Evolutionary conservation across 2,888 invertebrate species (phyloP).

Genomic region (Strigamia transsilvanica): DNA sequence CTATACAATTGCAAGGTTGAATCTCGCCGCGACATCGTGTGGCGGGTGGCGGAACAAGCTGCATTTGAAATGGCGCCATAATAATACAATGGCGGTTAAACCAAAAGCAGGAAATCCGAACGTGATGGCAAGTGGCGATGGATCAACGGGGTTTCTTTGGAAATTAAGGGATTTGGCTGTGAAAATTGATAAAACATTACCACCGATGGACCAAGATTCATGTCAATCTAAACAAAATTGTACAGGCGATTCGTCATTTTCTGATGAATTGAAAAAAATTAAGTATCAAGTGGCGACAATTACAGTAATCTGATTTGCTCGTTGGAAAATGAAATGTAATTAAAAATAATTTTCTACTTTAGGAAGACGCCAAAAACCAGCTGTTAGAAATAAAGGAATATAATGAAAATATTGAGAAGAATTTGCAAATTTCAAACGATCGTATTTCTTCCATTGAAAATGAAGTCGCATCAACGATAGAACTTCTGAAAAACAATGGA

Average conservation of each 20-base stretch:
- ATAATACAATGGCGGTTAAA: background rate
- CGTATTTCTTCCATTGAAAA: background rate
- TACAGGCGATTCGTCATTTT: background rate
- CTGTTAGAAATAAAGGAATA: background rate
- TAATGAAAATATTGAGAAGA: background rate
- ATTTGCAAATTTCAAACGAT: background rate
- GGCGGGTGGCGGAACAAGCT: background rate
- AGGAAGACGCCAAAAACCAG: background rate
- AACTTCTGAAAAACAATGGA: background rate
- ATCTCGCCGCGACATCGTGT: background rate
- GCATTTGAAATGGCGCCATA: background rate
- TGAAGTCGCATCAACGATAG: background rate
- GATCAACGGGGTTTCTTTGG: background rate
- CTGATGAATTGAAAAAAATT: background rate
- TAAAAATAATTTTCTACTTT: background rate
- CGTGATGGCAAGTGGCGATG: background rate
- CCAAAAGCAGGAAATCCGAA: background rate
- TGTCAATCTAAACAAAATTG: background rate
- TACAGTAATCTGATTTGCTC: background rate
- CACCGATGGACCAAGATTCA: background rate
- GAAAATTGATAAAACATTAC: background rate
- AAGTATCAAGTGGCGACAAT: background rate
- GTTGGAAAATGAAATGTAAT: background rate
- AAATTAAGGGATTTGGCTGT: conserved; percentile 5
- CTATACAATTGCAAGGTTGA: background rate